Percentiles rank a stretch among this genome's conserved stretches.
phyloP scores from a whole-genome alignment of 2,888 invertebrate genomes.

The Ichneumoninae sp. region DNA sequence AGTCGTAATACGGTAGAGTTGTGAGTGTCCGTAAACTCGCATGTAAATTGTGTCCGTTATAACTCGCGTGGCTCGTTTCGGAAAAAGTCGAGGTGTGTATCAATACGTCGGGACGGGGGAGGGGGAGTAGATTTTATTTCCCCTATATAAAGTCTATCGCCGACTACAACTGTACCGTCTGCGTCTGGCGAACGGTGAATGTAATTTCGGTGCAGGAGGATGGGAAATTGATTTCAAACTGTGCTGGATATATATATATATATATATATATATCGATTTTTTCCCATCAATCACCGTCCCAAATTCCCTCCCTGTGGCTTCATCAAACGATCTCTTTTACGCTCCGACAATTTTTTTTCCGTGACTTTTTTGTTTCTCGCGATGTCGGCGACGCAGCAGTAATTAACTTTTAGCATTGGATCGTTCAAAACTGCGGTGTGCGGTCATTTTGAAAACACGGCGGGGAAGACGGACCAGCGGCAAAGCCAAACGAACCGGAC shows the following conservation, averaged over 20 bases:
- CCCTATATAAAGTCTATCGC: neutral
- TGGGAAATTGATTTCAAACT: slow-evolving; percentile 57
- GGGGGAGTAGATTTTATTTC: neutral
- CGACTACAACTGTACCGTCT: slow-evolving; percentile 28
- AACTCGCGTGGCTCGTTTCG: neutral
- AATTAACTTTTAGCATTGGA: slow-evolving; percentile 58
- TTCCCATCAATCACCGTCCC: slow-evolving; percentile 14
- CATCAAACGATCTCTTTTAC: slow-evolving; percentile 35
- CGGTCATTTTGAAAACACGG: slow-evolving; percentile 6
- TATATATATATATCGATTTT: slow-evolving; percentile 27
- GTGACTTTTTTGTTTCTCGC: neutral
- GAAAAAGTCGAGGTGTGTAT: neutral
- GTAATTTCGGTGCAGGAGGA: slow-evolving; percentile 45
- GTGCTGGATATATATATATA: slow-evolving; percentile 9
- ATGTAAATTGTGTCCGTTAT: neutral
- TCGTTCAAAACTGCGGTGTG: slow-evolving; percentile 44
- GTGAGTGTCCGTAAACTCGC: too few species aligned
- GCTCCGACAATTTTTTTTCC: slow-evolving; percentile 15
- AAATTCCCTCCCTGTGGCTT: slow-evolving; percentile 22
- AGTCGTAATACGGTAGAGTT: too few species aligned
- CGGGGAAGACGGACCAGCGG: neutral
- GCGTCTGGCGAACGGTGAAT: slow-evolving; percentile 11
- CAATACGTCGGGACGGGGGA: neutral
- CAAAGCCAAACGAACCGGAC: neutral
- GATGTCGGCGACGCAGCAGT: slow-evolving; percentile 30